These are phyloP conservation scores for Pangasius djambal DNA, from an alignment of 2,797 vertebrate species.

Conservation along the genomic window DNA sequence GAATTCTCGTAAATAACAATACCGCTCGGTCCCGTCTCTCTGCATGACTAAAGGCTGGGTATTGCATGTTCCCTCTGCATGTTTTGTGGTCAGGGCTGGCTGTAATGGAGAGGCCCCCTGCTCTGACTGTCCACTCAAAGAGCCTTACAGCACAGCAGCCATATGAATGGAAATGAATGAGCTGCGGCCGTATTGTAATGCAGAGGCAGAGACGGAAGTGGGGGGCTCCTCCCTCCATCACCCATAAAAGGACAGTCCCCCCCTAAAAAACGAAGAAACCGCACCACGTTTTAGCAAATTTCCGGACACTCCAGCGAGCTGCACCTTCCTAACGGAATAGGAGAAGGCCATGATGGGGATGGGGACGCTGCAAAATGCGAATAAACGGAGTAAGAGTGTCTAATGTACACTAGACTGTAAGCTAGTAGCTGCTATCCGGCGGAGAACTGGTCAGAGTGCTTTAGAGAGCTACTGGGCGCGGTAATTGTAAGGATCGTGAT, in stretches of 20 bases:
- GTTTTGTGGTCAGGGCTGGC: conserved; percentile 66
- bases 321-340: conserved; percentile 14
- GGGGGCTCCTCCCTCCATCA: conserved; percentile 63
- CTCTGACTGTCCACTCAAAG: conserved; percentile 76
- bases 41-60: conserved; percentile 56
- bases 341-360: conserved; percentile 25
- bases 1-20: conserved; percentile 47
- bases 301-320: conserved; percentile 25
- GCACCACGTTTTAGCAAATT: conserved; percentile 32
- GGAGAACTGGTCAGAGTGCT: background rate
- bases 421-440: background rate
- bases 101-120: conserved; percentile 66
- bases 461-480: background rate
- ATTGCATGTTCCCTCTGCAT: conserved; percentile 36
- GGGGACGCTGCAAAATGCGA: conserved; percentile 7
- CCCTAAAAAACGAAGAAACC: conserved; percentile 54
- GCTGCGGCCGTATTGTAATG: conserved; percentile 77
- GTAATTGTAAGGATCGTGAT: background rate
- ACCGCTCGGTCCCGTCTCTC: conserved; percentile 35
- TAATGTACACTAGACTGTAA: background rate
- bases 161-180: conserved; percentile 69
- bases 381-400: background rate
- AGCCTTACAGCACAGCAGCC: conserved; percentile 56
- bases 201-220: conserved; percentile 63
- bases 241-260: conserved; percentile 44